phyloP scores from a whole-genome alignment of 2,888 invertebrate species.

The Hofmannophila pseudospretella region DNA sequence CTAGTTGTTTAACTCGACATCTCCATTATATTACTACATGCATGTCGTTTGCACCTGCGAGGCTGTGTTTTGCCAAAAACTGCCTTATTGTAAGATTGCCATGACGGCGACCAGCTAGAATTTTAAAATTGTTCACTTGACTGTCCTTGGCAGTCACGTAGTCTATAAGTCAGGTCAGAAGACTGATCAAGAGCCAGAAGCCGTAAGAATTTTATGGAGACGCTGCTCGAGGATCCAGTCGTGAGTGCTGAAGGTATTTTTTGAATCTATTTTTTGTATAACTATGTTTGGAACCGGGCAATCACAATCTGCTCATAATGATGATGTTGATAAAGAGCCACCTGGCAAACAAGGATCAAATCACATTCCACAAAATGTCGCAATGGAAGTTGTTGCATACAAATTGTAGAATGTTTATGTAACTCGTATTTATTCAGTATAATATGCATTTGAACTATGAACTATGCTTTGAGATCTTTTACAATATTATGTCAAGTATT shows the following conservation, averaged over 20 bases:
- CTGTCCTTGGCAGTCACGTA: conserved; percentile 76
- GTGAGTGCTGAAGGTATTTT: conserved; percentile 73
- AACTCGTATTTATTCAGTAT: too few species aligned
- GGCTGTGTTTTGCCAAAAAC: conserved; percentile 32
- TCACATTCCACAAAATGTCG: background rate
- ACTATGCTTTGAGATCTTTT: too few species aligned
- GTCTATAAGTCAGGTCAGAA: conserved; percentile 78
- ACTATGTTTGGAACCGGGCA: conserved; percentile 41
- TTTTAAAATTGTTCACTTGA: conserved; percentile 77
- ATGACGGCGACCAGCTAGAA: conserved; percentile 61
- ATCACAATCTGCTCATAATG: conserved; percentile 15
- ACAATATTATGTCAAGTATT: too few species aligned
- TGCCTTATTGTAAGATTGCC: conserved; percentile 52
- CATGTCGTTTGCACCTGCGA: conserved; percentile 36
- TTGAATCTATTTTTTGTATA: conserved; percentile 71
- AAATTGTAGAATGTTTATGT: too few species aligned
- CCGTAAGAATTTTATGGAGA: conserved; percentile 72
- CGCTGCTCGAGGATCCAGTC: conserved; percentile 69
- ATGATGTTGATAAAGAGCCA: background rate
- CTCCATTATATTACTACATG: conserved; percentile 39
- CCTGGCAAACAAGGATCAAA: background rate
- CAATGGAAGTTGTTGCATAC: too few species aligned
- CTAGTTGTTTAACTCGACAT: conserved; percentile 37
- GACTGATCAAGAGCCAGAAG: conserved; percentile 74
- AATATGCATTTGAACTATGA: too few species aligned